A percentile compares a stretch with the other conserved stretches of the same genome.
phyloP scores from a whole-genome alignment of 2,797 vertebrate species.

The Sebastes vulpes region DNA sequence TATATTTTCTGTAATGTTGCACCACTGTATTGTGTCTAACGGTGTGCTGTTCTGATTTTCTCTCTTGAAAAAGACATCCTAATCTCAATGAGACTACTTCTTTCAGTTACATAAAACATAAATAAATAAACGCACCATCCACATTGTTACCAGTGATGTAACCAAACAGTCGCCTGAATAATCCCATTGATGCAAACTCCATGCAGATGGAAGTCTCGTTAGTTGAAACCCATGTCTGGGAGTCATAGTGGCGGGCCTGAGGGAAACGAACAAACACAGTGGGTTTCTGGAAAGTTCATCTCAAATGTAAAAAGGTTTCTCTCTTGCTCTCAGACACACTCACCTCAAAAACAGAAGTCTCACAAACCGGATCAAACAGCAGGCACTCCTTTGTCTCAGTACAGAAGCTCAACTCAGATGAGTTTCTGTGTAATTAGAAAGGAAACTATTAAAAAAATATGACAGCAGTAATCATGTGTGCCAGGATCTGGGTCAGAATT shows the following conservation, averaged over 20 bases:
- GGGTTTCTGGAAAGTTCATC: not conserved
- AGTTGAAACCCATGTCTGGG: slow-evolving; percentile 80
- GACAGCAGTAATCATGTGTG: not conserved
- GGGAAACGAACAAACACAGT: not conserved
- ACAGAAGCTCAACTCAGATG: slow-evolving; percentile 58
- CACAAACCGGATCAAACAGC: slow-evolving; percentile 73
- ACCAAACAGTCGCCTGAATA: slow-evolving; percentile 74
- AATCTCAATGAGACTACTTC: not conserved
- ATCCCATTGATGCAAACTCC: slow-evolving; percentile 43
- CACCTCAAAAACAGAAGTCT: slow-evolving; percentile 73
- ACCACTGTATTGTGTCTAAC: not conserved
- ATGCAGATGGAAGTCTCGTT: slow-evolving; percentile 28
- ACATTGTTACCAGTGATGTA: slow-evolving; percentile 81
- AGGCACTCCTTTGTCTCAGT: slow-evolving; percentile 80
- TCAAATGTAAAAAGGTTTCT: not conserved
- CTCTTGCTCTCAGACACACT: slow-evolving; percentile 9
- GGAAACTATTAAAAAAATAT: not conserved
- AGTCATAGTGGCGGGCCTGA: slow-evolving; percentile 81
- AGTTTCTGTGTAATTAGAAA: slow-evolving; percentile 64
- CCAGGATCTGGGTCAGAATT: not conserved
- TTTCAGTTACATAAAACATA: not conserved
- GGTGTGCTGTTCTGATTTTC: not conserved
- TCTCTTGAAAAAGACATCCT: not conserved
- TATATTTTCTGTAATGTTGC: not conserved
- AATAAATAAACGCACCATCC: not conserved